phyloP scores from a whole-genome alignment of 2,797 vertebrate genomes.

The Enteromius radiatus region DNA sequence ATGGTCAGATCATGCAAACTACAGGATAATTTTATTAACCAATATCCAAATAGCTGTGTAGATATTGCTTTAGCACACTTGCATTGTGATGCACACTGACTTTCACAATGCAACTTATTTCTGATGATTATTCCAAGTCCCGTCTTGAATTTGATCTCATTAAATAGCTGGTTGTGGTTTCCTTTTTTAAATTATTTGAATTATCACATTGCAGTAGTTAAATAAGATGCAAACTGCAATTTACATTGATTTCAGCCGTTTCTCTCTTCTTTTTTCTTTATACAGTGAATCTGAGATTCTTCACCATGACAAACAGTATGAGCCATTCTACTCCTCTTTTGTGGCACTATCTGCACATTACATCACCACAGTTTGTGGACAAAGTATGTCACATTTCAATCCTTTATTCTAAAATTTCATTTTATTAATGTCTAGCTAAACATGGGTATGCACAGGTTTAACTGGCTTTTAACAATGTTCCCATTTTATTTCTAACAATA shows the following conservation, averaged over 20 bases:
- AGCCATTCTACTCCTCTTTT: slow-evolving; percentile 99
- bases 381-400: slow-evolving; percentile 83
- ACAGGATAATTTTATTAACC: not conserved
- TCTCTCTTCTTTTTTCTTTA: slow-evolving; percentile 57
- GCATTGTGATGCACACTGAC: not conserved
- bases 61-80: not conserved
- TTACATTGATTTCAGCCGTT: not conserved
- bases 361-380: slow-evolving; percentile 97
- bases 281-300: slow-evolving; percentile 95
- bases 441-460: not conserved
- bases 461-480: not conserved
- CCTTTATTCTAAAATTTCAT: not conserved
- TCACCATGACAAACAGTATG: slow-evolving; percentile 98
- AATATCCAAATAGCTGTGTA: not conserved
- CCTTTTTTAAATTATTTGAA: too few relatives aligned
- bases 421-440: not conserved
- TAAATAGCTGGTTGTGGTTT: not conserved
- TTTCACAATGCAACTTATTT: not conserved
- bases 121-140: not conserved
- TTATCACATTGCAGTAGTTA: not conserved
- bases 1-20: not conserved
- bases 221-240: not conserved
- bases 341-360: slow-evolving; percentile 98
- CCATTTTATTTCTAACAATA: slow-evolving; percentile 35
- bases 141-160: not conserved